These are phyloP conservation scores for Calameuta idolon DNA, from an alignment of 2,888 invertebrate species.

Conservation along the genomic window DNA sequence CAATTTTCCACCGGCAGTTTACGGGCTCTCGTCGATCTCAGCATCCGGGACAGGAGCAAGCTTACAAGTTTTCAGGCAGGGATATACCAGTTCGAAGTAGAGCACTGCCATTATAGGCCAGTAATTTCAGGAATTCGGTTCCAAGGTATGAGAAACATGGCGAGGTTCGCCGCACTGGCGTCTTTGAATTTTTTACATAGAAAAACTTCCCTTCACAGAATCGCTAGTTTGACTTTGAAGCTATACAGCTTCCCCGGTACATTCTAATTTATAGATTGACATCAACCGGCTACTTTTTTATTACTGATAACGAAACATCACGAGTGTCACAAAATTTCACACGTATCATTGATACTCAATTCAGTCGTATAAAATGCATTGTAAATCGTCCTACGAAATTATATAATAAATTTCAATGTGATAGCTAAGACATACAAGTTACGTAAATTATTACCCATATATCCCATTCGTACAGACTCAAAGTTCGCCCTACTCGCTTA, in stretches of 20 bases:
- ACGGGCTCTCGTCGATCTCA: background rate
- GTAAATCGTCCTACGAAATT: background rate
- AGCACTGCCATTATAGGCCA: slow-evolving; percentile 28
- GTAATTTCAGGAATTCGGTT: slow-evolving; percentile 43
- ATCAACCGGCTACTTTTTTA: background rate
- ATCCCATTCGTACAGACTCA: background rate
- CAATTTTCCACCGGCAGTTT: background rate
- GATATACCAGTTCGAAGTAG: slow-evolving; percentile 30
- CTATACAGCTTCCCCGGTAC: too few relatives aligned
- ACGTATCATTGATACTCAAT: background rate
- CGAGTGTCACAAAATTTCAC: background rate
- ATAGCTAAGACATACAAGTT: background rate
- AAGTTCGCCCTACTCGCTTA: background rate
- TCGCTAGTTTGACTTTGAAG: background rate
- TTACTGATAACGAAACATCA: background rate
- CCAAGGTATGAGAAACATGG: background rate
- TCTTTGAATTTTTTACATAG: background rate
- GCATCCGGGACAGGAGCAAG: background rate
- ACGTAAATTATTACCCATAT: background rate
- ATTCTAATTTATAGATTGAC: background rate
- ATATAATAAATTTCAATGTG: too few relatives aligned
- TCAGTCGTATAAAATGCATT: background rate
- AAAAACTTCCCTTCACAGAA: background rate
- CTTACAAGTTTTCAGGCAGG: slow-evolving; percentile 20
- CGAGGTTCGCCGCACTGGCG: background rate